A percentile compares a stretch with the other conserved stretches of the same genome.
These are phyloP conservation scores for Boleophthalmus pectinirostris DNA, from an alignment of 2,113 vertebrate species.

Conservation along the genomic window DNA sequence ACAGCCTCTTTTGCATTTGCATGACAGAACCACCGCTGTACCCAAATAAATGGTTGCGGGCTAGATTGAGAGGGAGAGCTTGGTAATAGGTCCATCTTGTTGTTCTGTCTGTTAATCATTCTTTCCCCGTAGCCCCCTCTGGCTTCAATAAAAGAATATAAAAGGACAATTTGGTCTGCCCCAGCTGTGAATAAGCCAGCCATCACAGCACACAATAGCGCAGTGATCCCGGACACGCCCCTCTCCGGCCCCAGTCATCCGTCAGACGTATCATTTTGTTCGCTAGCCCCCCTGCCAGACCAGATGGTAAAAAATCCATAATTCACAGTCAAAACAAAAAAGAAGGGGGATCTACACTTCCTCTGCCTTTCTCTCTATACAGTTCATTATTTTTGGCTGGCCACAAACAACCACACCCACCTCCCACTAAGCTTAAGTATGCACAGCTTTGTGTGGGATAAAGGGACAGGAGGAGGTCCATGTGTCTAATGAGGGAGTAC, in stretches of 20 bases:
- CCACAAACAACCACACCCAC: slow-evolving; percentile 51
- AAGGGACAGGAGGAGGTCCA: slow-evolving; percentile 72
- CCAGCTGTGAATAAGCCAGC: slow-evolving; percentile 82
- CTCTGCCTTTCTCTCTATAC: slow-evolving; percentile 67
- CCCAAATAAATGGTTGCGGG: slow-evolving; percentile 62
- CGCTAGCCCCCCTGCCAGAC: slow-evolving; percentile 60
- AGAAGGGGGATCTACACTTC: slow-evolving; percentile 19
- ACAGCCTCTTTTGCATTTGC: slow-evolving; percentile 49
- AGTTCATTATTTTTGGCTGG: slow-evolving; percentile 83
- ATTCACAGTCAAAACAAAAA: slow-evolving; percentile 81
- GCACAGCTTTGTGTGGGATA: slow-evolving; percentile 85
- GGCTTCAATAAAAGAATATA: slow-evolving; percentile 84
- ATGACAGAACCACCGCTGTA: slow-evolving; percentile 37
- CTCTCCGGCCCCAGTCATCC: slow-evolving; percentile 84
- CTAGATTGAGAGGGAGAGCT: slow-evolving; percentile 73
- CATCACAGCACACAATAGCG: slow-evolving; percentile 83
- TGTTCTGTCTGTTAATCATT: slow-evolving; percentile 79
- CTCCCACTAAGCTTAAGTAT: slow-evolving; percentile 87
- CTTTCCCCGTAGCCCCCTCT: slow-evolving; percentile 67
- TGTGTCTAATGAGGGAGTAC: slow-evolving; percentile 89
- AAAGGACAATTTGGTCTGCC: slow-evolving; percentile 83
- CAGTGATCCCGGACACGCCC: slow-evolving; percentile 87
- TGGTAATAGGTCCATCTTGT: slow-evolving; percentile 69
- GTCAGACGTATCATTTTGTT: slow-evolving; percentile 77
- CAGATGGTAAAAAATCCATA: slow-evolving; percentile 99